These are phyloP conservation scores for Aradus depressus DNA, from an alignment of 2,888 invertebrate genomes.

Conservation along the genomic window DNA sequence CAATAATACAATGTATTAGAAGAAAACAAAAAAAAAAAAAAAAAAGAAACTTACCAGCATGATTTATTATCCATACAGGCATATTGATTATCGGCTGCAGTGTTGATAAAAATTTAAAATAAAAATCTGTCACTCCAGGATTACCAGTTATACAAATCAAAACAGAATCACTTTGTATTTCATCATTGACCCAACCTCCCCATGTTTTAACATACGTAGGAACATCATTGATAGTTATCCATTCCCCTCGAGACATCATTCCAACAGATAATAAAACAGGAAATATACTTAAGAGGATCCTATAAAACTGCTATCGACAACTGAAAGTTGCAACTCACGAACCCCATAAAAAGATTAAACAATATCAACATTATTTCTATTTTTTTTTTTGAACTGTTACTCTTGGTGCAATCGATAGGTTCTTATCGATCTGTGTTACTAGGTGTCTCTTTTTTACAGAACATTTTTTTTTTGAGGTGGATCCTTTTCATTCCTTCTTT, in stretches of 20 bases:
- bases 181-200: slow-evolving; percentile 57
- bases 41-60: slow-evolving; percentile 61
- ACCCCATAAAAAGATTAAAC: too few species aligned
- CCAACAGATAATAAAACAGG: neutral
- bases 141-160: slow-evolving; percentile 74
- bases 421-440: too few species aligned
- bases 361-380: too few species aligned
- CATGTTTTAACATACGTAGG: slow-evolving; percentile 61
- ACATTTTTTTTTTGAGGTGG: too few species aligned
- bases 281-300: too few species aligned
- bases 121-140: slow-evolving; percentile 75
- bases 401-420: too few species aligned
- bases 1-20: neutral
- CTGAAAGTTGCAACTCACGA: too few species aligned
- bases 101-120: slow-evolving; percentile 57
- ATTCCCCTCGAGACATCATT: slow-evolving; percentile 24
- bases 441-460: too few species aligned
- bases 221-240: slow-evolving; percentile 46
- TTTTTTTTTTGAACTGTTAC: too few species aligned
- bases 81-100: slow-evolving; percentile 50
- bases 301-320: too few species aligned
- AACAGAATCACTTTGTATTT: slow-evolving; percentile 43
- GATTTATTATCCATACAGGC: slow-evolving; percentile 72
- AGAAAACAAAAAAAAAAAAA: neutral
- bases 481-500: too few species aligned